Evolutionary conservation across 1,140 invertebrate species (phyloP), one percentile per base, ranked within the genome.

Genomic region (Harlomillsia oculata): DNA sequence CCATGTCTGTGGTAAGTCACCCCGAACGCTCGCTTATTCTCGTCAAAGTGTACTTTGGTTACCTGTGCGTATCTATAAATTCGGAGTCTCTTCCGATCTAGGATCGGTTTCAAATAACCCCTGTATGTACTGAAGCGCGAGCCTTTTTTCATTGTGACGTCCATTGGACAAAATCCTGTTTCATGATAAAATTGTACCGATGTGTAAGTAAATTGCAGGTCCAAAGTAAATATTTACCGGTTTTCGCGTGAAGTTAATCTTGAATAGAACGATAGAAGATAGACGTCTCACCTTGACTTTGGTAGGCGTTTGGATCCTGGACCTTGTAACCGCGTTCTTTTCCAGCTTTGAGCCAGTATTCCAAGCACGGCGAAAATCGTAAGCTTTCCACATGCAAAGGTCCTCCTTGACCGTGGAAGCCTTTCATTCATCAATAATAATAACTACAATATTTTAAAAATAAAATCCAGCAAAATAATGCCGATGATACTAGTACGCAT

Each of bases 291-390:
- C 60, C 50, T 28, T 53, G 30, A n/a, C 20, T 6, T 52, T 62
- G 60, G 18, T 37, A 46, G 4, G 86, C 85, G 68, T 92, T 90
- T 14, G 85, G 76, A 66, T 91, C 88, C 1, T 76, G 67, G 1
- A 77, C 75, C 41, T 74, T 69, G 68, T 89, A 87, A 0, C 85
- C 84, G 13, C 87, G 63, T 63, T 90, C 80, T 32, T 73, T 48
- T 4, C 76, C 83, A 3, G 86, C 82, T 59, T 80, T 68, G 59
- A 91, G 71, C 51, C 50, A 58, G 39, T 51, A 28, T 11, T 58
- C 39, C 23, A 30, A n/a, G 9, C 37, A 20, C 23, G 55, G 55
- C 16, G 43, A 44, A 45, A 58, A 59, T 11, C 46, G 21, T 6
- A 49, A 29, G 21, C 36, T 37, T 16, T 57, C 56, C 18, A 62